Evolutionary conservation across 2,888 invertebrate genomes (phyloP).

Genomic region (Papilio elwesi): DNA sequence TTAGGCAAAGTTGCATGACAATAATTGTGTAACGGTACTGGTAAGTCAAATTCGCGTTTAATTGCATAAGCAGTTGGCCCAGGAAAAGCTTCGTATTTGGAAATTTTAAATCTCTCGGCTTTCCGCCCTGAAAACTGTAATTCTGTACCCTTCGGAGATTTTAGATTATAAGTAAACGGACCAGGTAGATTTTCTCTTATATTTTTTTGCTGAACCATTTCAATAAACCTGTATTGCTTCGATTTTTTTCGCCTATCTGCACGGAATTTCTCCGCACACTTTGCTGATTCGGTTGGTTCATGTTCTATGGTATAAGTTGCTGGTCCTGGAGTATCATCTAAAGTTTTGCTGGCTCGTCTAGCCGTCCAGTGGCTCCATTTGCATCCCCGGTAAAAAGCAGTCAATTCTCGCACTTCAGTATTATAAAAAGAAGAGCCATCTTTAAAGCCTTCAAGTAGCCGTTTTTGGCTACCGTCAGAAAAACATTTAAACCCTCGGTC

Average conservation of each 20-base stretch:
- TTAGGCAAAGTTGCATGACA: conserved; percentile 61
- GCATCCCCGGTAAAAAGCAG: conserved; percentile 69
- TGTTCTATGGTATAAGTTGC: conserved; percentile 60
- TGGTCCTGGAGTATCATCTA: conserved; percentile 63
- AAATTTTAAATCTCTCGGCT: conserved; percentile 56
- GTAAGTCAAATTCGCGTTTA: conserved; percentile 64
- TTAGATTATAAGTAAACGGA: conserved; percentile 64
- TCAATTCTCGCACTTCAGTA: conserved; percentile 57
- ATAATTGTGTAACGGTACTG: conserved; percentile 46
- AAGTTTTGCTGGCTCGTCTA: conserved; percentile 47
- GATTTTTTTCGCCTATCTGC: conserved; percentile 60
- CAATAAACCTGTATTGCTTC: conserved; percentile 68
- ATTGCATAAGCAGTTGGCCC: conserved; percentile 66
- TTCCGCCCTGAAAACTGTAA: conserved; percentile 59
- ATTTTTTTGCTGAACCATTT: conserved; percentile 64
- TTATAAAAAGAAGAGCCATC: conserved; percentile 66
- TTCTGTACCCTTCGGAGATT: conserved; percentile 53
- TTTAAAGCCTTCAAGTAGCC: conserved; percentile 43
- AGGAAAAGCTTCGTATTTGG: conserved; percentile 53
- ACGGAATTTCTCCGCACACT: conserved; percentile 65
- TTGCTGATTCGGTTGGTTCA: conserved; percentile 49
- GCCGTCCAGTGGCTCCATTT: conserved; percentile 73
- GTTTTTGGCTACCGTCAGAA: conserved; percentile 51
- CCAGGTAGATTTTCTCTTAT: conserved; percentile 64
- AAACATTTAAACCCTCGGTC: conserved; percentile 55